Conservation (phyloP, 2,113 vertebrate species). For the Tautogolabrus adspersus region DNA sequence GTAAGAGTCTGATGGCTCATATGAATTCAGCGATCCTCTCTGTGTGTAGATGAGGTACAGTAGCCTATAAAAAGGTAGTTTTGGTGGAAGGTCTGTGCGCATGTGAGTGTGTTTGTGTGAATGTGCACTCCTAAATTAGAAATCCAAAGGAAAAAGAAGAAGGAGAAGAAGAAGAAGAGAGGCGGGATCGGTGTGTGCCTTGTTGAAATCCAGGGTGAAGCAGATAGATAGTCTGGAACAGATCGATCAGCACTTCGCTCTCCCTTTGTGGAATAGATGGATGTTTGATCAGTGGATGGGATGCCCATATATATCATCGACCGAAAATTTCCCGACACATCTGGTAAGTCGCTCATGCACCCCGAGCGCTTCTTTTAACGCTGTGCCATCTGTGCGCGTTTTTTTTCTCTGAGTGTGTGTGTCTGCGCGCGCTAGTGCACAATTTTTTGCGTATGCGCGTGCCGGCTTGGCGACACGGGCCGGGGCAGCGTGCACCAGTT, state of each 20-base stretch:
- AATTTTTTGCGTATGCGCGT: constrained; percentile 12
- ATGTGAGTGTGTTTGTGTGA: constrained; percentile 24
- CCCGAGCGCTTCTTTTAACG: constrained; percentile 24
- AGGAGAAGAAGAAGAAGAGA: constrained; percentile 40
- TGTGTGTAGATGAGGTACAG: constrained; percentile 58
- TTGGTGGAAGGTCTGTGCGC: constrained; percentile 22
- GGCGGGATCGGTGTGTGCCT: constrained; percentile 60
- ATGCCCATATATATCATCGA: constrained; percentile 84
- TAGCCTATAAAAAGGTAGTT: constrained; percentile 41
- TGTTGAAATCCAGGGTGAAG: constrained; percentile 43
- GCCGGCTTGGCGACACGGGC: constrained; percentile 55
- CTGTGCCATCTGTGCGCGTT: constrained; percentile 45
- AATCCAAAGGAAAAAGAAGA: constrained; percentile 47
- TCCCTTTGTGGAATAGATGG: constrained; percentile 74
- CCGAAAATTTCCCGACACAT: constrained; percentile 83
- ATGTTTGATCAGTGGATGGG: constrained; percentile 79
- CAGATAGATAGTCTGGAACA: constrained; percentile 40
- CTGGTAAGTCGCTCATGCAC: constrained; percentile 81
- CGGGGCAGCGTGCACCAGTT: constrained; percentile 70
- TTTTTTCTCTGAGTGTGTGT: not conserved
- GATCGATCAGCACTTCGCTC: constrained; percentile 70
- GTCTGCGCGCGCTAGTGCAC: constrained; percentile 3
- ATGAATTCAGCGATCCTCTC: constrained; percentile 55
- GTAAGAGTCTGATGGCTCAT: constrained; percentile 59
- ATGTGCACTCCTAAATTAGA: constrained; percentile 60